Percentiles rank a stretch among this genome's conserved stretches.
Conservation (phyloP, 2,797 vertebrate species). For the Heliangelus exortis region DNA sequence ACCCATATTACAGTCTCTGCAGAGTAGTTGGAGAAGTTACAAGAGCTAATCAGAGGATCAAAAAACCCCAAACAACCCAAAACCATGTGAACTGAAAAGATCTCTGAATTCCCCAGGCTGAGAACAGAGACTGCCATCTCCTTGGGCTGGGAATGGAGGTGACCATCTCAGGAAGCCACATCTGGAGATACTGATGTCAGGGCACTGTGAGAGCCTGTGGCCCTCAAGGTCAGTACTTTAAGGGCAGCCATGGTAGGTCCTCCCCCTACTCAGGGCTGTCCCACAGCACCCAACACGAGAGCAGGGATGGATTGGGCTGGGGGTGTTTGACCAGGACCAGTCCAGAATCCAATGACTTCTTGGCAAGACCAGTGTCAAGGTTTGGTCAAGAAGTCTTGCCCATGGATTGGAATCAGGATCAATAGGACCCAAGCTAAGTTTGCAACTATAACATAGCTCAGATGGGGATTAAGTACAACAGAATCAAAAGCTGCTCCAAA, state of each 20-base stretch:
- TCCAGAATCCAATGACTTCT: background rate
- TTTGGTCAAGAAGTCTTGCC: background rate
- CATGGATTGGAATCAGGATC: background rate
- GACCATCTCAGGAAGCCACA: background rate
- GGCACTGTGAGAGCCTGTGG: fast-evolving
- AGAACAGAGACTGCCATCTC: background rate
- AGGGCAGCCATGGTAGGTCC: background rate
- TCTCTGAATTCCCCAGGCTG: background rate
- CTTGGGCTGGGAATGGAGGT: background rate
- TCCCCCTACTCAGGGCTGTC: background rate
- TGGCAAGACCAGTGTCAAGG: background rate
- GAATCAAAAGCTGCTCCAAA: background rate
- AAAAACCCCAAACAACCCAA: fast-evolving
- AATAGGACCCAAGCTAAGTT: background rate
- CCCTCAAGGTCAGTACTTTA: background rate
- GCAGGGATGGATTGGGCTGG: background rate
- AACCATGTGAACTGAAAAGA: background rate
- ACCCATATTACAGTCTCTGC: background rate
- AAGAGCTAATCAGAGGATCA: background rate
- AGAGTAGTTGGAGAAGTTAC: background rate
- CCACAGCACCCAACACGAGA: background rate
- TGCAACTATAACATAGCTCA: background rate
- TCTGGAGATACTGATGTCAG: background rate
- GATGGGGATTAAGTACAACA: background rate
- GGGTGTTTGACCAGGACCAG: fast-evolving